Base-by-base conservation (phyloP, 2,797 vertebrate species). In the Hyperoplus lanceolatus region DNA sequence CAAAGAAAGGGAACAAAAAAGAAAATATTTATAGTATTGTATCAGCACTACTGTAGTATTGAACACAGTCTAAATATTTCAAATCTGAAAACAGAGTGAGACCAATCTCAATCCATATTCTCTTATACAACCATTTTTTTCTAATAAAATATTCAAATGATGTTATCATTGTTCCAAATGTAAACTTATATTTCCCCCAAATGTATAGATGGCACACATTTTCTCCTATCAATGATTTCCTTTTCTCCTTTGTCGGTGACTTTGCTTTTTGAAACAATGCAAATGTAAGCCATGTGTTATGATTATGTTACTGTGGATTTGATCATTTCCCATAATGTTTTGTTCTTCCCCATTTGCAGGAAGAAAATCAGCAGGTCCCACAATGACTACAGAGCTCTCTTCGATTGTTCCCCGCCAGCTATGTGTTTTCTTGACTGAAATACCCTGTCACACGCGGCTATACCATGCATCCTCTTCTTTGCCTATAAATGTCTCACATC, bases 301-400 rank as follows among this genome's bases (percentile, higher is more conserved):
- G 75, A 77, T 65, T 72, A 70, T 74, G 66, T 75, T 69, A 67
- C 71, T 70, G 65, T 68, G 50, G 54, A 80, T 82, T 67, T 29
- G 29, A 29, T 29, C 29, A 29, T 29, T 45, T 79, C 66, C 65
- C 49, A 66, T 64, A 66, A 55, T 73, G 57, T 73, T 87, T 80
- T 82, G 51, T 61, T 82, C 74, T 75, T 56, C 39, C 63, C 69
- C 69, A 76, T 82, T 75, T 75, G 76, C 21, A 2, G 68, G 51
- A 57, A 68, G 72, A 72, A 88, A 82, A 89, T 65, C 75, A 75
- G 62, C 71, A 18, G 57, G 75, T 77, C 78, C 70, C 77, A 68
- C 86, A 79, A 91, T 84, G 83, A 81, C 77, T 86, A 79, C 16
- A 81, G 80, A 53, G 3, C 77, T 73, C 83, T 82, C 81, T 89